Conservation (phyloP, 1,140 invertebrate species). For the Pteromalus puparum region DNA sequence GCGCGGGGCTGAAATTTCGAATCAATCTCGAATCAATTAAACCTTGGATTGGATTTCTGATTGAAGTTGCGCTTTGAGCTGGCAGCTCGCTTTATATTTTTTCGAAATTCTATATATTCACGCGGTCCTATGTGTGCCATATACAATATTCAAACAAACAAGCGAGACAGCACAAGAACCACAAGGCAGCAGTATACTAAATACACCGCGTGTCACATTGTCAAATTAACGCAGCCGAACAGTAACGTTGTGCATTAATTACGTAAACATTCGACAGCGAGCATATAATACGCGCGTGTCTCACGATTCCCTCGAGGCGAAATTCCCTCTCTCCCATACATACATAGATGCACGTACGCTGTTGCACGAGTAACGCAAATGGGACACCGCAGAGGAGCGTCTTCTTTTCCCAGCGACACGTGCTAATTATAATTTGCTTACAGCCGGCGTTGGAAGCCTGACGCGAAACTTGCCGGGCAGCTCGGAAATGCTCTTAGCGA, state of each 20-base stretch:
- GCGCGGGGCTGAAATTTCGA: neutral
- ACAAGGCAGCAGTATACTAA: neutral
- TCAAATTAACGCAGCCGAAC: slow-evolving; percentile 7
- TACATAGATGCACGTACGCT: neutral
- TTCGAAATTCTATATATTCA: neutral
- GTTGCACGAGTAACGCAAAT: neutral
- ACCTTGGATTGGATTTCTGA: slow-evolving; percentile 10
- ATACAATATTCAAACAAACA: neutral
- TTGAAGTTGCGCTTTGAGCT: neutral
- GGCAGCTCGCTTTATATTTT: neutral
- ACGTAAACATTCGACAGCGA: slow-evolving; percentile 25
- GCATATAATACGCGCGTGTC: slow-evolving; percentile 9
- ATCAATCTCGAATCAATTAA: slow-evolving; percentile 16
- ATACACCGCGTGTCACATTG: neutral
- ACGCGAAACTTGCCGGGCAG: neutral
- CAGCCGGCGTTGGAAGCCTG: slow-evolving; percentile 37
- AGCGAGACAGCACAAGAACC: neutral
- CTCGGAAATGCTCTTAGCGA: slow-evolving; percentile 6
- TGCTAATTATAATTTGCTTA: slow-evolving; percentile 62
- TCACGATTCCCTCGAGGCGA: slow-evolving; percentile 4
- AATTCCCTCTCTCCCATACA: neutral
- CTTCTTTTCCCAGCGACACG: slow-evolving; percentile 43
- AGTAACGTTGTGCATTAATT: neutral
- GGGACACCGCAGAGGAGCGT: no score
- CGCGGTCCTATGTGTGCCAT: no score